These are phyloP conservation scores for Platysternon megacephalum DNA, from an alignment of 2,113 vertebrate species.

Conservation along the genomic window DNA sequence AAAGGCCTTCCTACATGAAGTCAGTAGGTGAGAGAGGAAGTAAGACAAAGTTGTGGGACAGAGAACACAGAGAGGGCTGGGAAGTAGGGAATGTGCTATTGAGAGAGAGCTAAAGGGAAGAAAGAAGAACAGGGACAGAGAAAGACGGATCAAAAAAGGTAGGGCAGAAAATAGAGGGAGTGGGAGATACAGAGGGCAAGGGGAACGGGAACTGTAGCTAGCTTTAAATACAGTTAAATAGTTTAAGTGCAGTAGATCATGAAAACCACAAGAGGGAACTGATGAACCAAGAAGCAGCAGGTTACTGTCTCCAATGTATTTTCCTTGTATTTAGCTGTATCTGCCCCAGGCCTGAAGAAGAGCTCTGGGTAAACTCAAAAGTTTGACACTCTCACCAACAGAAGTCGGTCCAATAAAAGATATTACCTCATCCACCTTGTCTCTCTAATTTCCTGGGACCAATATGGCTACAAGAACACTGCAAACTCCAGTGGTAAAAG, in stretches of 20 bases:
- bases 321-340: neutral
- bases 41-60: neutral
- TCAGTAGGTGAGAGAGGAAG: neutral
- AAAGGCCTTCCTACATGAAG: neutral
- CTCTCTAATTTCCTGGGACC: no score
- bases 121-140: neutral
- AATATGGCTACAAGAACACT: no score
- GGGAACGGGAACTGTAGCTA: neutral
- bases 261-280: slow-evolving; percentile 53
- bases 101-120: neutral
- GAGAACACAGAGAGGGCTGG: neutral
- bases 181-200: neutral
- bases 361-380: neutral
- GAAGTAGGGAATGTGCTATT: neutral
- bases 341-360: neutral
- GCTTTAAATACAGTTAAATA: neutral
- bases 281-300: neutral
- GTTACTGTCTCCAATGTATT: neutral
- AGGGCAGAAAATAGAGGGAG: neutral
- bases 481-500: neutral
- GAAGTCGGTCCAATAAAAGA: no score
- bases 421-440: no score
- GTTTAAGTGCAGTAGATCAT: neutral
- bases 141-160: neutral
- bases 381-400: no score